Conservation (phyloP, 2,113 vertebrate species). For the Microcebus tavaratra region DNA sequence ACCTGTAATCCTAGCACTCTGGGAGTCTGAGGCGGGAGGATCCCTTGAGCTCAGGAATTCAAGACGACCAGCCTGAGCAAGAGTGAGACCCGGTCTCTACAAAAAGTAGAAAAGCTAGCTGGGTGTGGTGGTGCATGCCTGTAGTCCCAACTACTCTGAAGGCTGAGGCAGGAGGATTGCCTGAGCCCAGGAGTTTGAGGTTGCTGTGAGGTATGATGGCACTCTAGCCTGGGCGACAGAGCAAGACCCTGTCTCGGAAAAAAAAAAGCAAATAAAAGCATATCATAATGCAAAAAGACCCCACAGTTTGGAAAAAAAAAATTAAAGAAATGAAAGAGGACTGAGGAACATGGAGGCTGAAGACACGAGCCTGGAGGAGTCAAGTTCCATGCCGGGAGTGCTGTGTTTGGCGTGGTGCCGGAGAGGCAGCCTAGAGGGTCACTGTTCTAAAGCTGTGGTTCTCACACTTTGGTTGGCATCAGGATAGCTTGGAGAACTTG, state of each 20-base stretch:
- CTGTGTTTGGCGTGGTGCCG: background rate
- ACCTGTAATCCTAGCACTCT: too few relatives aligned
- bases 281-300: background rate
- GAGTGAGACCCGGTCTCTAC: too few relatives aligned
- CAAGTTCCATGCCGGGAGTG: background rate
- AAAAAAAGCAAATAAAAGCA: background rate
- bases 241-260: background rate
- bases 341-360: background rate
- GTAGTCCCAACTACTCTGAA: too few relatives aligned
- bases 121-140: too few relatives aligned
- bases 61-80: too few relatives aligned
- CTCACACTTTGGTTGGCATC: background rate
- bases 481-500: background rate
- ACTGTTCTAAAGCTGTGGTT: background rate
- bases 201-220: too few relatives aligned
- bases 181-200: background rate
- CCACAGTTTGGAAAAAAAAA: background rate
- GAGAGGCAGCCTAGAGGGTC: rapidly evolving
- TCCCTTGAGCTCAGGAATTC: too few relatives aligned
- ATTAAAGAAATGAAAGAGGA: background rate
- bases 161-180: too few relatives aligned
- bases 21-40: too few relatives aligned
- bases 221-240: background rate
- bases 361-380: background rate
- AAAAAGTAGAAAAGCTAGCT: too few relatives aligned